Base-by-base conservation (phyloP, 53 echinoderm and acorn worm species). In the Hippasteria phrygiana region DNA sequence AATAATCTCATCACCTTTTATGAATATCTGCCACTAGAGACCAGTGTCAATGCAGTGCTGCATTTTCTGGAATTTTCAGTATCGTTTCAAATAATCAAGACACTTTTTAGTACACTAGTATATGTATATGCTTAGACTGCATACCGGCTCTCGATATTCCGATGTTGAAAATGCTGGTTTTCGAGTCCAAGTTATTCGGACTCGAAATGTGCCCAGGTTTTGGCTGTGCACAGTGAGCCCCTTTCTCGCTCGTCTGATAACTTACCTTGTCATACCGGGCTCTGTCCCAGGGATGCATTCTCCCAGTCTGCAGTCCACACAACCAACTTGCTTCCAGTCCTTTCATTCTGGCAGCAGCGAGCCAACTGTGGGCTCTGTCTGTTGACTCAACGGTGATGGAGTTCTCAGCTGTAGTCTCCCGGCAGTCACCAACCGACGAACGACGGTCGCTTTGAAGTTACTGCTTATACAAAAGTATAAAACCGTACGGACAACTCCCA, bases 311-410 rank as follows among this genome's bases (percentile, higher is more conserved):
- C 24, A 78, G 10, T 78, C 62, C 62, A 14, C 32, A 37, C 56
- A 18, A 13, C 78, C 56, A 78, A 26, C 12, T 59, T n/a, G 78
- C 6, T 26, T 55, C 78, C 5, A 55, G 28, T 56, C 78, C 78
- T 78, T 78, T 78, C 62, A 78, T 78, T 51, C 53, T 77, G 34
- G 9, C 10, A 12, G 27, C 64, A 64, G 64, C 33, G 7, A 1
- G 32, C 35, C 67, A 12, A 66, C 35, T 66, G 3, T 5, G 3
- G 16, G 26, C 24, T 4, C 38, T 41, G 22, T n/a, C 37, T 14
- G 5, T 39, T 11, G n/a, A 71, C 8, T n/a, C n/a, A n/a, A n/a
- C n/a, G n/a, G 24, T 37, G n/a, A n/a, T 71, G 22, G 12, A 31
- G 71, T 14, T 41, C 42, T 41, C 42, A 71, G 41, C 7, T 20